A percentile compares a stretch with the other conserved stretches of the same genome.
phyloP scores from a whole-genome alignment of 2,113 vertebrate genomes.

The Nanger granti region DNA sequence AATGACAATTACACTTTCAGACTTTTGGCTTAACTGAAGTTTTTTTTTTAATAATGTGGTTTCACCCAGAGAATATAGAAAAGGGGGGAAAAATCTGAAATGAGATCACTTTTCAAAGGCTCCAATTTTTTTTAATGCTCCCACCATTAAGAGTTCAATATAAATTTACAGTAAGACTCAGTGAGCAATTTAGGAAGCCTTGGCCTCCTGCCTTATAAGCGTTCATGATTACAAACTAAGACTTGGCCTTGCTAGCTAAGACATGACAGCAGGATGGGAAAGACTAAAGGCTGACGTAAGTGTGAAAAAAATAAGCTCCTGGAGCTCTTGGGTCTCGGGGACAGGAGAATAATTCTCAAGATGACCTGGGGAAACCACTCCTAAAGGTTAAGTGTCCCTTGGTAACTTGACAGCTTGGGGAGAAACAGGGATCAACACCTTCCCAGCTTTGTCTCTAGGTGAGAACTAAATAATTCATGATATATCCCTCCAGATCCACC shows the following conservation, averaged over 20 bases:
- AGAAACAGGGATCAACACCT: neutral
- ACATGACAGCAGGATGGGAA: constrained; percentile 9
- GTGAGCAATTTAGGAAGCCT: constrained; percentile 49
- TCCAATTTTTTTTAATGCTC: constrained; percentile 62
- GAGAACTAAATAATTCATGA: neutral
- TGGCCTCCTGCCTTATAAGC: constrained; percentile 64
- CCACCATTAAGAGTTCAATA: constrained; percentile 67
- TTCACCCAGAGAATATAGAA: constrained; percentile 52
- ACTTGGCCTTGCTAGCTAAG: constrained; percentile 29
- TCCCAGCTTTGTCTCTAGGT: neutral
- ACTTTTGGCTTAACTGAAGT: constrained; percentile 58
- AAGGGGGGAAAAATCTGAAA: neutral
- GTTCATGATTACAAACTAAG: constrained; percentile 63
- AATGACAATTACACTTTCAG: constrained; percentile 60
- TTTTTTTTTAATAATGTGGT: constrained; percentile 34
- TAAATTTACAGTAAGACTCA: constrained; percentile 67
- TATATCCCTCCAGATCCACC: neutral
- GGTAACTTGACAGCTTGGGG: neutral
- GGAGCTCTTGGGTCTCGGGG: neutral
- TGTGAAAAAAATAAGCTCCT: constrained; percentile 27
- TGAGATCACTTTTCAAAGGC: constrained; percentile 67
- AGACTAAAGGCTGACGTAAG: constrained; percentile 54
- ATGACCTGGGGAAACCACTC: neutral
- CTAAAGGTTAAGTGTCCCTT: neutral
- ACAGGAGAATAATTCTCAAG: neutral